phyloP scores from a whole-genome alignment of 2,797 vertebrate species.

The Centropyge bicolor region DNA sequence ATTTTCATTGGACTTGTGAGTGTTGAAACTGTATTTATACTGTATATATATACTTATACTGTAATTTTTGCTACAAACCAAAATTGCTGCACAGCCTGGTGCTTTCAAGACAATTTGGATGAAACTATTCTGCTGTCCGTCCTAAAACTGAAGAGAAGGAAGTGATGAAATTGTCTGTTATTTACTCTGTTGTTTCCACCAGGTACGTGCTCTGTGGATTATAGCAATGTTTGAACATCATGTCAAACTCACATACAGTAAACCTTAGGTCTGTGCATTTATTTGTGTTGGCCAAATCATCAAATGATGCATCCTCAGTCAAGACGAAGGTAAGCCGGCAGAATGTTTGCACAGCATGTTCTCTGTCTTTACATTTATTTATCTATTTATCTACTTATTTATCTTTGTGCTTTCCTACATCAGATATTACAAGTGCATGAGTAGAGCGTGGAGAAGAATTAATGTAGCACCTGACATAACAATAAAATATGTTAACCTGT shows the following conservation, averaged over 20 bases:
- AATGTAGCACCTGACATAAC: no score
- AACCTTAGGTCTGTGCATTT: constrained; percentile 26
- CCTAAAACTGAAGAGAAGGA: not conserved
- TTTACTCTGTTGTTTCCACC: not conserved
- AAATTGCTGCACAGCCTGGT: not conserved
- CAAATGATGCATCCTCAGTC: constrained; percentile 16
- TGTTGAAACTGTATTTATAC: no score
- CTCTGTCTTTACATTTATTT: constrained; percentile 4
- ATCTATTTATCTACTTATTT: not conserved
- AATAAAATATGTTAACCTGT: not conserved
- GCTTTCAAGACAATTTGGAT: not conserved
- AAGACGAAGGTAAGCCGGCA: not conserved
- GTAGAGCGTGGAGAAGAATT: not conserved
- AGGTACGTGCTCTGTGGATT: constrained; percentile 11
- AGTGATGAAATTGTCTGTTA: not conserved
- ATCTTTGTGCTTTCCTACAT: not conserved
- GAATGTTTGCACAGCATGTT: constrained; percentile 23
- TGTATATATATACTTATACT: no score
- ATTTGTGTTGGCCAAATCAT: constrained; percentile 28
- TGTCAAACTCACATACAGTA: not conserved
- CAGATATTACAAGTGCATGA: not conserved
- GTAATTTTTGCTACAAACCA: not conserved
- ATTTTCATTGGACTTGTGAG: not conserved
- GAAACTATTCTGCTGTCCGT: not conserved
- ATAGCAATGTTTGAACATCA: not conserved